A percentile compares a stretch with the other conserved stretches of the same genome.
These are phyloP conservation scores for Ianthella basta DNA, from an alignment of 37 sponge, comb jelly and placozoan species.

Conservation along the genomic window DNA sequence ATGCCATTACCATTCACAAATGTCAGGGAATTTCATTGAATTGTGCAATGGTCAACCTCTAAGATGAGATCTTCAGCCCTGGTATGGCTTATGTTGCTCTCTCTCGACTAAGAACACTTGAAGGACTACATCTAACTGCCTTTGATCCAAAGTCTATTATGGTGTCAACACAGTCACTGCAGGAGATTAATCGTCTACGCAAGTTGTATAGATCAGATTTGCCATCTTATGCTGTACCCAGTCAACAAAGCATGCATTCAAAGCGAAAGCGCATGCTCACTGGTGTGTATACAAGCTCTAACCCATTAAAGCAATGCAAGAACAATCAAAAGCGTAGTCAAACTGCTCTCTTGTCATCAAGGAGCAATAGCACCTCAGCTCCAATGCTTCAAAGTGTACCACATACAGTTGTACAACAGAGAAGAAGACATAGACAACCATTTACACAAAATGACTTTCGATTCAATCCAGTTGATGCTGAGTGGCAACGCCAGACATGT, in stretches of 20 bases:
- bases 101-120: conserved; percentile 47
- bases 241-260: background rate
- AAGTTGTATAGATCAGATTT: conserved; percentile 23
- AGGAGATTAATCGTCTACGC: conserved; percentile 39
- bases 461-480: conserved; percentile 29
- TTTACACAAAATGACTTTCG: background rate
- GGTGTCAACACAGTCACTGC: conserved; percentile 20
- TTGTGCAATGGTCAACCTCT: conserved; percentile 66
- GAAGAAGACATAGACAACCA: too few relatives aligned
- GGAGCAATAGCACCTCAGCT: too few relatives aligned
- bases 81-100: conserved; percentile 73
- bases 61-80: conserved; percentile 39
- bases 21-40: conserved; percentile 62
- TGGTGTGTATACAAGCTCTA: background rate
- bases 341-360: too few relatives aligned
- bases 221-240: conserved; percentile 14
- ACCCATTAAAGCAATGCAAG: background rate
- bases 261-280: background rate
- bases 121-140: conserved; percentile 28
- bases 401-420: too few relatives aligned
- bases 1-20: conserved; percentile 58
- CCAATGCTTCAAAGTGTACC: background rate
- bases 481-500: conserved; percentile 39
- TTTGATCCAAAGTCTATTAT: conserved; percentile 42
- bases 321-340: background rate